Evolutionary conservation across 2,113 vertebrate species (phyloP), one percentile per base, ranked within the genome.

Genomic region (Sebastes fasciatus): DNA sequence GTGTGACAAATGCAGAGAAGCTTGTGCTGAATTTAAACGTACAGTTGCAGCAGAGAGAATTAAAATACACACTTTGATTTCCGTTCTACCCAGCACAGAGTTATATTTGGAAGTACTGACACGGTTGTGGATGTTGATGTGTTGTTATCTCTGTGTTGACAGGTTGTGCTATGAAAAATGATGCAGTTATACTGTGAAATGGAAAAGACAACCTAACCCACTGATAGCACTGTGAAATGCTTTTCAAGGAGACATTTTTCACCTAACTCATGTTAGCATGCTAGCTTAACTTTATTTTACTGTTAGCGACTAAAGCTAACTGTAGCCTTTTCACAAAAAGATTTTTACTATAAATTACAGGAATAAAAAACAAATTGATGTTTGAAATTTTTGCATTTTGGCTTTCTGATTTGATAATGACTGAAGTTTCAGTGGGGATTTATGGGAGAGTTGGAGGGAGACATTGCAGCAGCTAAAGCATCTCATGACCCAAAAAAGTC

Each of bases 71-170:
- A 26, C 71, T 82, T 76, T 73, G 79, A 80, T 86, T 74, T 17
- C 5, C 4, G 3, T 51, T 79, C 13, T 4, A 17, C 63, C 13
- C 70, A 55, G 74, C 49, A 45, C 48, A 61, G 66, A 80, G 74
- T 63, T 82, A 80, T 80, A 77, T 85, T 80, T 83, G 62, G 76
- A 83, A 23, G 40, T 7, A 26, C n/a, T 48, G 67, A 68, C 19
- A 10, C 0, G 14, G 17, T 42, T 74, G 78, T 51, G 48, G 10
- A 45, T 79, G 62, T 43, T 57, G 76, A 77, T 43, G 61, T 57
- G 79, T 61, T 71, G 19, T 77, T 55, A 65, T 81, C 55, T 84
- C 26, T 26, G 45, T 23, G 81, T 58, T 81, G 87, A 83, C 58
- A 61, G 69, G 14, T n/a, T 69, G 49, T 16, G 49, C 12, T 46